Evolutionary conservation across 2,797 vertebrate genomes (phyloP).

Genomic region (Acropternis orthonyx): DNA sequence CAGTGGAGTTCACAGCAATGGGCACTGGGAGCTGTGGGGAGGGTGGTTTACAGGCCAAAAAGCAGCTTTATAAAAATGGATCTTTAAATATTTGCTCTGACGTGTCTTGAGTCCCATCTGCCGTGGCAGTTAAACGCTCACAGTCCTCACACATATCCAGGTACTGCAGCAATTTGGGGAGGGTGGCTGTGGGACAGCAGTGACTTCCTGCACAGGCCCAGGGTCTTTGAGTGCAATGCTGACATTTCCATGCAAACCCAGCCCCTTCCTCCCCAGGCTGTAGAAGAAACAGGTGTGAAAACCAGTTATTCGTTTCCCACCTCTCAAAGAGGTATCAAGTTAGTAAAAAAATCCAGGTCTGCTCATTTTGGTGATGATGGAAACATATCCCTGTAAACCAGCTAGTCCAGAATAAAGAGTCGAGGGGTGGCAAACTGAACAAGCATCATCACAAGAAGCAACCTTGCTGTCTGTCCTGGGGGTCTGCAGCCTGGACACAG

Average conservation of each 20-base stretch:
- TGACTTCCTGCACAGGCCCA: not conserved
- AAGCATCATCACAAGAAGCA: not conserved
- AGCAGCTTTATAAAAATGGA: conserved; percentile 34
- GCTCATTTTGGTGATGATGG: not conserved
- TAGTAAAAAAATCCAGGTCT: not conserved
- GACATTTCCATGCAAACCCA: not conserved
- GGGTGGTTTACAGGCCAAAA: conserved; percentile 14
- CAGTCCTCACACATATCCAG: rapidly evolving
- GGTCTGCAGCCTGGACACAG: not conserved
- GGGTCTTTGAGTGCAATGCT: rapidly evolving
- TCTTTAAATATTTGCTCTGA: conserved; percentile 66
- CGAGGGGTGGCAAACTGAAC: rapidly evolving
- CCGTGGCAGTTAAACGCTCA: not conserved
- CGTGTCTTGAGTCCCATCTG: not conserved
- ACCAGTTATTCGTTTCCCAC: not conserved
- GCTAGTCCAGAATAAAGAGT: not conserved
- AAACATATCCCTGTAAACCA: not conserved
- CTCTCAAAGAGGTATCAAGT: not conserved
- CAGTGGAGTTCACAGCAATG: not conserved
- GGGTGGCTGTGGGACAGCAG: rapidly evolving
- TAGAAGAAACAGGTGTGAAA: not conserved
- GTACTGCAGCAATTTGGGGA: not conserved
- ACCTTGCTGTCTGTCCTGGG: not conserved
- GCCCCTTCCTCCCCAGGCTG: not conserved
- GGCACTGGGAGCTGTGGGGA: not conserved